Conservation (phyloP, 1,140 invertebrate species). For the Bombyx mandarina region DNA sequence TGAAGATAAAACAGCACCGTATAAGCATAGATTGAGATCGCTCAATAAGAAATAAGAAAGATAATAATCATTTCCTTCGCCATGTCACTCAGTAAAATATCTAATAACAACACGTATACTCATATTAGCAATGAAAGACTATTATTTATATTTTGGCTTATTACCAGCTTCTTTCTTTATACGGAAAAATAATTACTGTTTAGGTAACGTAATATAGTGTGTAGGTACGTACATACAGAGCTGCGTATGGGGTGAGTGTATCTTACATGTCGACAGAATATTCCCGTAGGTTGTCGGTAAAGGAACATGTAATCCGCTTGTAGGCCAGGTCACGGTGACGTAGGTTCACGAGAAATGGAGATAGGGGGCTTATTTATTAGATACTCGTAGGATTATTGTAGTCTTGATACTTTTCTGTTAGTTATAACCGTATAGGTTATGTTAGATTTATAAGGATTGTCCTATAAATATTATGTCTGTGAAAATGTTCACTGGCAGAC, state of each 20-base stretch:
- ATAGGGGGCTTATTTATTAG: background rate
- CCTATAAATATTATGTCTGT: no score
- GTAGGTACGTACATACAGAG: slow-evolving; percentile 1
- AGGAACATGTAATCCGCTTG: slow-evolving; percentile 3
- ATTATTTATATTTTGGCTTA: slow-evolving; percentile 9
- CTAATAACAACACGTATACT: slow-evolving; percentile 2
- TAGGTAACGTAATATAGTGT: no score
- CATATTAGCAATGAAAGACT: slow-evolving; percentile 5
- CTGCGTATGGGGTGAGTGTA: background rate
- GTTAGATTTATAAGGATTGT: background rate
- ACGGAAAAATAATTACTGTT: slow-evolving; percentile 3
- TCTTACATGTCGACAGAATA: background rate
- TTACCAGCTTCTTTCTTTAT: slow-evolving; percentile 4
- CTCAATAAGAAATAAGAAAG: no score
- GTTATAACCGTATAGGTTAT: background rate
- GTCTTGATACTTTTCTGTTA: background rate
- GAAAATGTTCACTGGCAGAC: no score
- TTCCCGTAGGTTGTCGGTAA: background rate
- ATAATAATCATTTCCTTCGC: no score
- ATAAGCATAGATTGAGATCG: background rate
- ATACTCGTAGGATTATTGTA: background rate
- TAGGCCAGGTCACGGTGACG: background rate
- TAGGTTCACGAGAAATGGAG: background rate
- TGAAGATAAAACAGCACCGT: background rate
- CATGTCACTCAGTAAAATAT: no score